Conservation (phyloP, 2,113 vertebrate species). For the Hyla sarda region DNA sequence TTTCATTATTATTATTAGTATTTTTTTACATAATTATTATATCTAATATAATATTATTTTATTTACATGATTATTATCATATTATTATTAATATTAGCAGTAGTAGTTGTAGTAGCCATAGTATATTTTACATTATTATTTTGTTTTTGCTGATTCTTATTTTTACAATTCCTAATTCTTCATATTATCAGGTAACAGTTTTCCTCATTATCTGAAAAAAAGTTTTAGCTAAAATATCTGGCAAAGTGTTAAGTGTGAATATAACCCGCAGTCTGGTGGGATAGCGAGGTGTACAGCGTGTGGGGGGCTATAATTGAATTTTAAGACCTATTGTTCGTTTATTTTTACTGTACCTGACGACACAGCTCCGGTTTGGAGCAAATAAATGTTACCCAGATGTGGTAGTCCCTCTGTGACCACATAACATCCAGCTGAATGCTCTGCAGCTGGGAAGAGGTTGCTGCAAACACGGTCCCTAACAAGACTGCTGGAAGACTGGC, state of each 20-base stretch:
- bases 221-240: background rate
- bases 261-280: background rate
- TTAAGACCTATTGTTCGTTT: background rate
- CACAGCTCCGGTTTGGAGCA: background rate
- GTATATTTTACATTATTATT: too few species aligned
- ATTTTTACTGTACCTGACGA: constrained; percentile 7
- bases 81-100: too few species aligned
- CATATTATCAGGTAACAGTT: too few species aligned
- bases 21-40: too few species aligned
- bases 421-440: background rate
- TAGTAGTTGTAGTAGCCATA: too few species aligned
- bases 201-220: too few species aligned
- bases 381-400: constrained; percentile 25
- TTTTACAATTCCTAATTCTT: too few species aligned
- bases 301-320: background rate
- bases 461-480: background rate
- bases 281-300: background rate
- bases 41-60: too few species aligned
- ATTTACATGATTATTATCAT: too few species aligned
- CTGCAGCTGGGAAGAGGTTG: constrained; percentile 29
- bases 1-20: too few species aligned
- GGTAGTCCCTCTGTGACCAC: background rate
- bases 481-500: background rate
- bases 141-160: too few species aligned
- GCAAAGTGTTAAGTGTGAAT: background rate